phyloP scores from a whole-genome alignment of 2,113 vertebrate species.

The Mirounga angustirostris region DNA sequence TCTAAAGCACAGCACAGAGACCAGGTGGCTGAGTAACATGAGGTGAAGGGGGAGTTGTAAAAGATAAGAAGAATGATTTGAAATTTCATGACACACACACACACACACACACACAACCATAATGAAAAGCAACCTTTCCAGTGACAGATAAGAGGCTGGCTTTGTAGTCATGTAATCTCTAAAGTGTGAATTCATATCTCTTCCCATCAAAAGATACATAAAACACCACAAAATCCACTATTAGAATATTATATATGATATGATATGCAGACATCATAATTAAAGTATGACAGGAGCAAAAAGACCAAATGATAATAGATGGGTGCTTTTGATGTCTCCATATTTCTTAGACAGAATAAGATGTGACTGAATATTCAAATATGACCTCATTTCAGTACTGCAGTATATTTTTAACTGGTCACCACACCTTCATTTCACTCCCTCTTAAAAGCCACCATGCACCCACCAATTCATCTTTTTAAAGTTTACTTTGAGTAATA shows the following conservation, averaged over 20 bases:
- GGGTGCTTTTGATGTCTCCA: neutral
- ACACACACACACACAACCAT: too few species aligned
- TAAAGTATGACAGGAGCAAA: neutral
- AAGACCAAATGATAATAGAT: neutral
- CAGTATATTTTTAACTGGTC: neutral
- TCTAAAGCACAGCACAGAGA: neutral
- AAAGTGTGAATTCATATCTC: neutral
- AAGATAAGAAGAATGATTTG: neutral
- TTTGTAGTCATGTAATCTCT: neutral
- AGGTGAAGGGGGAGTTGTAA: neutral
- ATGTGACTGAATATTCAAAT: neutral
- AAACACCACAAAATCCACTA: neutral
- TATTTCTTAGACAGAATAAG: neutral
- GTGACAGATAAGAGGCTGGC: neutral
- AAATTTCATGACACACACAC: neutral
- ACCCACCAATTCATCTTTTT: neutral
- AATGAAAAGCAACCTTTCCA: neutral
- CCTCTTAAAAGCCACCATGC: neutral
- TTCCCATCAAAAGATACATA: neutral
- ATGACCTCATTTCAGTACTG: neutral
- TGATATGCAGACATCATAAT: neutral
- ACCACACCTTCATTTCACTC: neutral
- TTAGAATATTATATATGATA: neutral
- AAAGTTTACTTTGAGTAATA: neutral
- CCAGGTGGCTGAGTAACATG: neutral